Conservation (phyloP, 2,113 vertebrate species). For the Muscicapa adusta region DNA sequence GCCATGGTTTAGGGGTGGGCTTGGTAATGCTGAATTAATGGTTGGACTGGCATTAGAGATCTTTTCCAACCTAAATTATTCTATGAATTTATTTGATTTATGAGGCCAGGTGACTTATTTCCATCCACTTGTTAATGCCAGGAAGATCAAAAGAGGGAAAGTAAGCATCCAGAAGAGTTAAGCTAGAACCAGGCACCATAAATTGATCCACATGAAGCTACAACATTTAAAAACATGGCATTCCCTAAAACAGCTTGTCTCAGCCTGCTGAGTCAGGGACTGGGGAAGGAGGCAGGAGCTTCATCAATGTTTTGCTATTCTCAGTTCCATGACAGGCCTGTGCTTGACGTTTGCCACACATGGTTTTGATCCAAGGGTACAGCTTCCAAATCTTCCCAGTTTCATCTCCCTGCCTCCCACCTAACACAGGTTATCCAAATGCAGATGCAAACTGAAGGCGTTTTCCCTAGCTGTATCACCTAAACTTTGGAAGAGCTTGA, state of each 20-base stretch:
- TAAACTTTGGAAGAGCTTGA: background rate
- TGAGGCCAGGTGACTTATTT: background rate
- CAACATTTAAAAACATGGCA: rapidly evolving
- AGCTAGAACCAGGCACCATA: background rate
- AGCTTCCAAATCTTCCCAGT: background rate
- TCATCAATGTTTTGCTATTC: background rate
- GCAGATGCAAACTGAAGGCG: background rate
- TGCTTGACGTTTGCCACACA: background rate
- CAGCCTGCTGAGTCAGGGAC: background rate
- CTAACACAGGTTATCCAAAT: background rate
- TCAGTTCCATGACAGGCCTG: background rate
- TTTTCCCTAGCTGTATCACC: background rate
- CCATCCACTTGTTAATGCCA: background rate
- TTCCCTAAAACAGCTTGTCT: background rate
- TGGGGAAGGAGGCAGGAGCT: background rate
- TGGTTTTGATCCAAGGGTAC: background rate
- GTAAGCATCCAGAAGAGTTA: background rate
- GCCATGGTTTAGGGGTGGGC: background rate
- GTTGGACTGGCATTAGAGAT: background rate
- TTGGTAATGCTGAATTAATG: background rate
- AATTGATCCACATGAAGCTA: background rate
- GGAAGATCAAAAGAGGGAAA: background rate
- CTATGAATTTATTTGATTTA: background rate
- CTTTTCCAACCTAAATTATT: background rate
- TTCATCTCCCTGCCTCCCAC: background rate